A percentile compares a stretch with the other conserved stretches of the same genome.
Conservation (phyloP, 64 coral and sea anemone species). For the Montipora cactus region DNA sequence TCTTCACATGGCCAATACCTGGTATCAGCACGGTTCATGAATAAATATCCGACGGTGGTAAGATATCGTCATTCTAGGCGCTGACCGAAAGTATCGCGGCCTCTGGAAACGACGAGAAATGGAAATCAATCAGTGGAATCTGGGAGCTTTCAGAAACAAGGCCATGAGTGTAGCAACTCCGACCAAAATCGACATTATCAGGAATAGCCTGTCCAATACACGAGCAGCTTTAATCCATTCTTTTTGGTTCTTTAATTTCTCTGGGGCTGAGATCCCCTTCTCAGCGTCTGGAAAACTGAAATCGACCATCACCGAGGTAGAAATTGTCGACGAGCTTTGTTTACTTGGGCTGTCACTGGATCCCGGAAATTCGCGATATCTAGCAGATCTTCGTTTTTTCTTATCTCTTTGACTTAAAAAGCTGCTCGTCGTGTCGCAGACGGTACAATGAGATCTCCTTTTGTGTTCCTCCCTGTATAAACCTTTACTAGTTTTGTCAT, state of each 20-base stretch:
- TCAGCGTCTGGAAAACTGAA: background rate
- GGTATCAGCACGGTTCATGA: no score
- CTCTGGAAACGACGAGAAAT: no score
- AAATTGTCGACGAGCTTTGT: background rate
- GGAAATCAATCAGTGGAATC: conserved; percentile 41
- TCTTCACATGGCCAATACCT: no score
- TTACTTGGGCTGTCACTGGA: background rate
- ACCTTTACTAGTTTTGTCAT: background rate
- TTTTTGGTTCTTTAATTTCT: conserved; percentile 71
- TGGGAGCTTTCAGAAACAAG: conserved; percentile 84
- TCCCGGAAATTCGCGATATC: background rate
- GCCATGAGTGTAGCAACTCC: conserved; percentile 76
- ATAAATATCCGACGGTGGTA: no score
- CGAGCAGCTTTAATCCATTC: conserved; percentile 91
- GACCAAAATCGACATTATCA: conserved; percentile 77
- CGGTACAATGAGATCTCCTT: background rate
- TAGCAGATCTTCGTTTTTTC: background rate
- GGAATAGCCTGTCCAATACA: conserved; percentile 87
- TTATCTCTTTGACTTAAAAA: background rate
- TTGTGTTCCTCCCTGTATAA: background rate
- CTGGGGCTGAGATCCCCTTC: conserved; percentile 3
- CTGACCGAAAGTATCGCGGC: no score
- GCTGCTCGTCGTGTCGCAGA: background rate
- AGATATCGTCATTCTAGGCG: no score
- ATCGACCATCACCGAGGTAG: background rate